These are phyloP conservation scores for Pachycephala philippinensis DNA, from an alignment of 2,113 vertebrate genomes.

Conservation along the genomic window DNA sequence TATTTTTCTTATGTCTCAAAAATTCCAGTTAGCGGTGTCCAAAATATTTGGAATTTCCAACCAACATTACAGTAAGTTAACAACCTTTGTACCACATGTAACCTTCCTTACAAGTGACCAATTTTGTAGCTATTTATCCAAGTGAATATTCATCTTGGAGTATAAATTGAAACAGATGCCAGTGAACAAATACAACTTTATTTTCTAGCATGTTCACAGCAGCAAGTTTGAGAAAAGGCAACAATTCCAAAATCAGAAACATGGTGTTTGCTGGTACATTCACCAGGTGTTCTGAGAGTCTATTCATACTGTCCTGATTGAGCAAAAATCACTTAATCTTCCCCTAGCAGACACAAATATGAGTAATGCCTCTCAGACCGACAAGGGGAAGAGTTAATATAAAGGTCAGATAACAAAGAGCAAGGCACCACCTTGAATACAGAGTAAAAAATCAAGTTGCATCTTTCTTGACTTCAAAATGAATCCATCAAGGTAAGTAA, in stretches of 20 bases:
- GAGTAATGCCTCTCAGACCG: slow-evolving; percentile 24
- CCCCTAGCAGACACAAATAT: slow-evolving; percentile 30
- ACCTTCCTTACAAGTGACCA: neutral
- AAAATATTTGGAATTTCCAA: slow-evolving; percentile 11
- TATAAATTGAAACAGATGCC: slow-evolving; percentile 38
- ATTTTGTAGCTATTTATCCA: neutral
- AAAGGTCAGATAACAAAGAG: slow-evolving; percentile 55
- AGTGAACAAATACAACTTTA: slow-evolving; percentile 36
- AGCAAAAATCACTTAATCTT: slow-evolving; percentile 54
- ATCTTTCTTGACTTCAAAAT: slow-evolving; percentile 55
- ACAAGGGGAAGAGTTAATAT: slow-evolving; percentile 53
- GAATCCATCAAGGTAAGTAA: slow-evolving; percentile 66
- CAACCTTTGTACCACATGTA: neutral
- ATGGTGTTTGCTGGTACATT: neutral
- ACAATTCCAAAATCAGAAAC: neutral
- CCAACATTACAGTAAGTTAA: neutral
- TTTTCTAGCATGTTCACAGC: slow-evolving; percentile 38
- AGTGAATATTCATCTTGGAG: neutral
- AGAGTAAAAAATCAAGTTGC: slow-evolving; percentile 36
- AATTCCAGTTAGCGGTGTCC: neutral
- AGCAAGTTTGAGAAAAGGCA: slow-evolving; percentile 1
- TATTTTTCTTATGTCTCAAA: neutral
- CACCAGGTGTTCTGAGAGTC: slow-evolving; percentile 10
- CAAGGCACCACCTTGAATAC: slow-evolving; percentile 17
- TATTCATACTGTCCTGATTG: slow-evolving; percentile 3